phyloP scores from a whole-genome alignment of 2,113 vertebrate species.

The Myotis davidii region DNA sequence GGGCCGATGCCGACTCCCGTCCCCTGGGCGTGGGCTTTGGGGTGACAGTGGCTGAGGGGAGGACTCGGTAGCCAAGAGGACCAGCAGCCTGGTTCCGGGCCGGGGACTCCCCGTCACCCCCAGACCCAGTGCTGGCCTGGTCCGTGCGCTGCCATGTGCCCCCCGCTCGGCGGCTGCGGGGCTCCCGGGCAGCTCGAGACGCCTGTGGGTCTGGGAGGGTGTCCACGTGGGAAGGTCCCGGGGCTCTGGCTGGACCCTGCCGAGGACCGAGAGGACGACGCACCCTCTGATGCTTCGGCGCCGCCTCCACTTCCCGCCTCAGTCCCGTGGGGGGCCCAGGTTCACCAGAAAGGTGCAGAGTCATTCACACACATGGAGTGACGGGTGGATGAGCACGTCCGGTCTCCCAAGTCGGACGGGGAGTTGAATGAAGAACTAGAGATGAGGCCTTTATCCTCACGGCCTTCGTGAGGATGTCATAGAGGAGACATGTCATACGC shows the following conservation, averaged over 20 bases:
- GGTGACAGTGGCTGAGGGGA: not conserved
- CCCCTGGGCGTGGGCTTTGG: not conserved
- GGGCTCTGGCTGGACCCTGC: not conserved
- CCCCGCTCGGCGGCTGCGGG: no score
- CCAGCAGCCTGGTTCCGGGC: not conserved
- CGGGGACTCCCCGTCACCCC: not conserved
- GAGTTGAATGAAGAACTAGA: not conserved
- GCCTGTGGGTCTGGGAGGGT: not conserved
- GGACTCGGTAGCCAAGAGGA: not conserved
- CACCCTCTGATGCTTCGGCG: not conserved
- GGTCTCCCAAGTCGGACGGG: not conserved
- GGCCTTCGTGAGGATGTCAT: not conserved
- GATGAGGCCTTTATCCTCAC: no score
- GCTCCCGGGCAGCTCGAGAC: not conserved
- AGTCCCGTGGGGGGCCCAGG: not conserved
- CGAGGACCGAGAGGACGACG: not conserved
- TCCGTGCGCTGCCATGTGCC: not conserved
- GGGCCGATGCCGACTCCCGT: not conserved
- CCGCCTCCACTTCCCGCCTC: not conserved
- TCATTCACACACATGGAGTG: not conserved
- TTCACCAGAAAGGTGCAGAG: no score
- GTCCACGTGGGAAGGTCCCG: not conserved
- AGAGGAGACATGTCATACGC: rapidly evolving
- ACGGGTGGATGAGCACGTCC: not conserved
- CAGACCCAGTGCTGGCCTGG: not conserved